Evolutionary conservation across 2,113 vertebrate species (phyloP), one percentile per base, ranked within the genome.

Genomic region (Todiramphus chloris): DNA sequence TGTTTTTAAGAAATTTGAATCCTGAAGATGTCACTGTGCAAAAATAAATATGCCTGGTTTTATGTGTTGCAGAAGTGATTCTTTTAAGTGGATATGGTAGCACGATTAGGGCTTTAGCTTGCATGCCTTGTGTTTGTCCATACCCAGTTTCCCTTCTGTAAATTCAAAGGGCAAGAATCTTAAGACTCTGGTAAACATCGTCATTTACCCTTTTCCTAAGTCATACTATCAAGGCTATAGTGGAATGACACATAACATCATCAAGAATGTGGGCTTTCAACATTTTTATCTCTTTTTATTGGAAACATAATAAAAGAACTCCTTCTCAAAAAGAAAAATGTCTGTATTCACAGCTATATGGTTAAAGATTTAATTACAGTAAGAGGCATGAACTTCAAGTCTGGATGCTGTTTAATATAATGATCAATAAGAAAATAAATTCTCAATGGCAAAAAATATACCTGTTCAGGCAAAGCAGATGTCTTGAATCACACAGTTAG

Each of bases 31-130:
- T 96, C 95, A 94, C 83, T 82, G 93, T 95, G 66, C 51, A 93
- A 90, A 93, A 97, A 96, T 97, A 97, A 97, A 97, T 25, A 81
- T 92, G 80, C 64, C 39, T 92, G 86, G 4, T 90, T 94, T 72
- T 94, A 96, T 66, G 68, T 93, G 70, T 88, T 89, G 75, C 64
- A 93, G 64, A 87, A 6, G 21, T 94, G 60, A 72, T 93, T 96
- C 62, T 89, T 87, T 90, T 56, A 83, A 81, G 8, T 64, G 35
- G 6, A 31, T 86, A 48, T 28, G 4, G 5, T 83, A 68, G 48
- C 15, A 83, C 3, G 60, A 5, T 63, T 16, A 33, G 4, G 4
- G 8, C 9, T 64, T 90, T 73, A 60, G 5, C 18, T 37, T 62
- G 10, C 0, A 0, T 59, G 11, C 46, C 76, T 83, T 86, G 35